Evolutionary conservation across 2,888 invertebrate genomes (phyloP), one percentile per base, ranked within the genome.

Genomic region (Dendrolimus pini): DNA sequence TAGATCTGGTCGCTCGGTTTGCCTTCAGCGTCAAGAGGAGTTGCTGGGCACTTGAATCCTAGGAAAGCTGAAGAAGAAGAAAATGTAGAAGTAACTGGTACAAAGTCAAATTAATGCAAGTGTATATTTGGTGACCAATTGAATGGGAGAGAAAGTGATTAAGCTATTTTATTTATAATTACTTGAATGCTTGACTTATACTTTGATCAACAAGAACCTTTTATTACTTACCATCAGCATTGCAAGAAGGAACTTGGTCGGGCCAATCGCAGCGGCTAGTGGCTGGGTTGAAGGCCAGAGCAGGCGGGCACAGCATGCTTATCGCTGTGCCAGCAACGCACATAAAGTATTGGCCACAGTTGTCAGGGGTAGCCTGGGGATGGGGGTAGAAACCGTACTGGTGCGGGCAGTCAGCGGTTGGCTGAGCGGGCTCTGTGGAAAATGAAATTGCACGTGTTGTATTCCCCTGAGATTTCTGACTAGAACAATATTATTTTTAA

Each of bases 201-300:
- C 18, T 30, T 30, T 30, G 30, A 30, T 30, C 30, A 30, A 30
- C 18, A 30, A 30, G 30, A 6, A 0, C 6, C 30, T 30, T 30
- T 30, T 30, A 2, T 8, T 52, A 59, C 63, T 13, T 68, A 84
- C 87, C 93, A 93, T 74, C 72, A 64, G 65, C 61, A 30, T 96
- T 93, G 74, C 96, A 96, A 55, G 93, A 92, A 1, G 93, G 76
- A 0, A 96, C 96, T 70, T 93, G 92, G 76, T 96, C 96, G 2
- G 96, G 95, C 96, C 96, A 97, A 70, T 96, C 96, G 72, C 96
- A 97, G 53, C 93, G 92, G 64, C 94, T 94, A 8, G 84, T 91
- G 1, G 89, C 92, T 14, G 92, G 87, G 77, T 94, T 94, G 85
- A 94, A 96, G 9, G 96, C 96, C 60, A 96, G 88, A 30, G 96